Conservation (phyloP, 2,888 invertebrate genomes). For the Adelphocoris suturalis region DNA sequence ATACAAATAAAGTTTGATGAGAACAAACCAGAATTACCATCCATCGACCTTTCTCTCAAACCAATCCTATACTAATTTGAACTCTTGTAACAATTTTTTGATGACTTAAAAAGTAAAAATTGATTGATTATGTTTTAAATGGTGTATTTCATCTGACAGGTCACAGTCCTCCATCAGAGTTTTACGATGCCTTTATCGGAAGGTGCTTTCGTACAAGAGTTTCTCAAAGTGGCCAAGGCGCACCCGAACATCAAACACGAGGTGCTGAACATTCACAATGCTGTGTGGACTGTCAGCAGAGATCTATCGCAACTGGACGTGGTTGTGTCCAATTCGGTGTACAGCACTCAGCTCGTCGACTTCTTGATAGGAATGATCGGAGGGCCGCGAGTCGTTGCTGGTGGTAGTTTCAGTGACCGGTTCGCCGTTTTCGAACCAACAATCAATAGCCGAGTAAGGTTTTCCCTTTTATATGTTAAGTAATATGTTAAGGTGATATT, state of each 20-base stretch:
- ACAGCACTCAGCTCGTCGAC: constrained; percentile 56
- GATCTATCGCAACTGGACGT: constrained; percentile 42
- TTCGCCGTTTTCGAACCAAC: constrained; percentile 59
- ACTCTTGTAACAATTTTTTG: too few species aligned
- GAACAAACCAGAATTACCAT: too few species aligned
- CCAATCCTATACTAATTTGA: too few species aligned
- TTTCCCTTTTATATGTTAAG: neutral
- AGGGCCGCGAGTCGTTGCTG: constrained; percentile 13
- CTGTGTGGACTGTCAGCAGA: neutral
- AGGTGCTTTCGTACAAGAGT: constrained; percentile 53
- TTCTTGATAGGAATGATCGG: constrained; percentile 55
- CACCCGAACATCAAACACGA: constrained; percentile 43
- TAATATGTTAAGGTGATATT: too few species aligned
- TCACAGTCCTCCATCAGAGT: constrained; percentile 53
- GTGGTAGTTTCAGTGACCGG: constrained; percentile 53
- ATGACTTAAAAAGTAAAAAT: too few species aligned
- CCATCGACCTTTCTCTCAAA: too few species aligned
- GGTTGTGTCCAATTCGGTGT: constrained; percentile 54
- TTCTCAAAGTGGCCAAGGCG: constrained; percentile 47
- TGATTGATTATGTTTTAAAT: too few species aligned
- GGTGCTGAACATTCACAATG: constrained; percentile 30
- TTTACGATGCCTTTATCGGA: constrained; percentile 52
- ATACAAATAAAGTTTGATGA: too few species aligned
- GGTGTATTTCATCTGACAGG: neutral
- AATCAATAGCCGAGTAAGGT: constrained; percentile 42